Evolutionary conservation across 53 echinoderm and acorn worm genomes (phyloP), one percentile per base, ranked within the genome.

Genomic region (Actinopyga echinites): DNA sequence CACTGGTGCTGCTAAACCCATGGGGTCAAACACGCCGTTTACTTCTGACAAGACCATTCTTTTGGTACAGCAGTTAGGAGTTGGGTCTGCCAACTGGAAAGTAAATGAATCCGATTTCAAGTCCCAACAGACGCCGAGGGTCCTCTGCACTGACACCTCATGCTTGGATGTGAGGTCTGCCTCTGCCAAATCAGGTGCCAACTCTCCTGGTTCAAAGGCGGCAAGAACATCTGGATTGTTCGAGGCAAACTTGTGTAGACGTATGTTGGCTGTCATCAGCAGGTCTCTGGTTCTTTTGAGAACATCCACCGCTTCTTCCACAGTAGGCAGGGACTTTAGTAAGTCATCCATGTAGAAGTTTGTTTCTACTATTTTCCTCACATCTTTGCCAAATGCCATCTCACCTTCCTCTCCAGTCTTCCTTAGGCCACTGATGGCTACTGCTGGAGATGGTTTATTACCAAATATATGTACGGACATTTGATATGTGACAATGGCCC

Each of bases 321-420:
- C 67, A 8, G 83, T 83, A 9, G 59, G 83, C 32, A 74, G 61
- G 4, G 84, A 64, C 38, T 44, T 65, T 15, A 89, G 68, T 26
- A 84, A 69, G 52, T 91, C 82, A 49, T 91, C 91, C 65, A 91
- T 87, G 62, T 87, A 91, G 75, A 91, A 91, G 44, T 91, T 88
- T 52, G 38, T 34, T 35, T 82, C 62, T 11, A 88, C 59, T 43
- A 74, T 84, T 4, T 91, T 80, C 84, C 60, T 84, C 0, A 88
- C 82, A 29, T 88, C 91, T 59, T 64, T 31, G 2, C 79, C 79
- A 34, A 32, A 79, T 24, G 17, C 19, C 38, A 21, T 36, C 64
- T 68, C 57, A 26, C 82, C 87, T 15, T 89, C 84, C 2, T 83
- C 53, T 17, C 83, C 87, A 29, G 84, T 80, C 30, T 80, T 87